Evolutionary conservation across 2,888 invertebrate species (phyloP).

Genomic region (Augochlorella aurata): DNA sequence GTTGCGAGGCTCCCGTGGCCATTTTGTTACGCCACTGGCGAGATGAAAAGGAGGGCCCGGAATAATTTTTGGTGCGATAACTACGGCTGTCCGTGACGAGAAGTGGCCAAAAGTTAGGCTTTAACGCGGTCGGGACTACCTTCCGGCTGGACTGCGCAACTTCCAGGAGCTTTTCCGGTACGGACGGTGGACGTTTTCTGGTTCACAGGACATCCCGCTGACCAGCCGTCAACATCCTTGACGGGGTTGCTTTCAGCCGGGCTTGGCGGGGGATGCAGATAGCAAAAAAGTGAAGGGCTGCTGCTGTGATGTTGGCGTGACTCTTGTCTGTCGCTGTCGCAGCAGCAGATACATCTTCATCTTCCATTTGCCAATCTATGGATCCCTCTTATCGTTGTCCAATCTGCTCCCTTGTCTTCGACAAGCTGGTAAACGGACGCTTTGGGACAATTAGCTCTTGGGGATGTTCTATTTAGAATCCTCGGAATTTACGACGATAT

Average conservation of each 20-base stretch:
- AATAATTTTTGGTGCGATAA: slow-evolving; percentile 56
- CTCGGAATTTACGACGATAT: no score
- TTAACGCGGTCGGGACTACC: slow-evolving; percentile 52
- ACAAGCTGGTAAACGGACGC: neutral
- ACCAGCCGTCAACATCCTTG: slow-evolving; percentile 59
- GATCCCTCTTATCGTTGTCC: neutral
- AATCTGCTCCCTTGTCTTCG: neutral
- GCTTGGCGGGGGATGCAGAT: slow-evolving; percentile 25
- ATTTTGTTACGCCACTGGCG: slow-evolving; percentile 45
- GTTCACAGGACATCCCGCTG: slow-evolving; percentile 55
- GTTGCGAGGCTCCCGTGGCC: neutral
- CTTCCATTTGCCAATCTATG: neutral
- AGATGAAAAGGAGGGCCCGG: slow-evolving; percentile 30
- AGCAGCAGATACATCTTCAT: slow-evolving; percentile 11
- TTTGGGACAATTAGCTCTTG: no score
- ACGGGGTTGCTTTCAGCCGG: slow-evolving; percentile 60
- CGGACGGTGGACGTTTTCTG: slow-evolving; percentile 33
- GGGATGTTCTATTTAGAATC: no score
- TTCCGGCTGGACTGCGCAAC: slow-evolving; percentile 37
- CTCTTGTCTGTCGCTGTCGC: slow-evolving; percentile 36
- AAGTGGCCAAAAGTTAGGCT: slow-evolving; percentile 65
- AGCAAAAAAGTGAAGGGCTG: slow-evolving; percentile 36
- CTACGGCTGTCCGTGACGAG: slow-evolving; percentile 60
- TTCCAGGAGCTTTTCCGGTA: slow-evolving; percentile 47
- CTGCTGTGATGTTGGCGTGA: slow-evolving; percentile 58